These are phyloP conservation scores for Sminthurinus signatus DNA, from an alignment of 1,140 invertebrate species.

Conservation along the genomic window DNA sequence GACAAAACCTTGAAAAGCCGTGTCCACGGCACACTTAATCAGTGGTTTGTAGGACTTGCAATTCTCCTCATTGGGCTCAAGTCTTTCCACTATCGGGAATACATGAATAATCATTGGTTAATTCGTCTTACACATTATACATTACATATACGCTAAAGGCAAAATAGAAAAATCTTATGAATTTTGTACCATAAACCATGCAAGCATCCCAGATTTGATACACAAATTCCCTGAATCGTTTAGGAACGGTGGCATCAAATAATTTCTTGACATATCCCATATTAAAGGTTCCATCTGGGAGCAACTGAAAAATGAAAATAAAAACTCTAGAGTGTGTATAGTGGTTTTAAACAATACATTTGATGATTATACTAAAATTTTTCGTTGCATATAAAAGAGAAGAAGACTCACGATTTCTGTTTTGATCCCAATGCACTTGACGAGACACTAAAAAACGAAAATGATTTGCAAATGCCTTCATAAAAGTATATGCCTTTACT, in stretches of 20 bases:
- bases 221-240: not conserved
- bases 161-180: too few relatives aligned
- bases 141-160: not conserved
- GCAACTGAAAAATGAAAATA: not conserved
- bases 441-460: not conserved
- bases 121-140: too few relatives aligned
- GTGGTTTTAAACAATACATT: not conserved
- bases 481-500: too few relatives aligned
- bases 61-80: not conserved
- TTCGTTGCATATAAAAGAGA: too few relatives aligned
- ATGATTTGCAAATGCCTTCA: not conserved
- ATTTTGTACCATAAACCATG: not conserved
- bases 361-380: not conserved
- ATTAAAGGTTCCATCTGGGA: not conserved
- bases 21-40: not conserved
- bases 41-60: not conserved
- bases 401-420: not conserved
- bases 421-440: conserved; percentile 1
- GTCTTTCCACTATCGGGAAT: not conserved
- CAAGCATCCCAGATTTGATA: not conserved
- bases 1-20: not conserved
- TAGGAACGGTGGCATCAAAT: not conserved
- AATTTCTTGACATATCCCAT: not conserved
- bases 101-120: too few relatives aligned
- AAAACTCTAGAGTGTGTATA: not conserved